phyloP scores from a whole-genome alignment of 2,797 vertebrate species.

The Anguilla megastoma region DNA sequence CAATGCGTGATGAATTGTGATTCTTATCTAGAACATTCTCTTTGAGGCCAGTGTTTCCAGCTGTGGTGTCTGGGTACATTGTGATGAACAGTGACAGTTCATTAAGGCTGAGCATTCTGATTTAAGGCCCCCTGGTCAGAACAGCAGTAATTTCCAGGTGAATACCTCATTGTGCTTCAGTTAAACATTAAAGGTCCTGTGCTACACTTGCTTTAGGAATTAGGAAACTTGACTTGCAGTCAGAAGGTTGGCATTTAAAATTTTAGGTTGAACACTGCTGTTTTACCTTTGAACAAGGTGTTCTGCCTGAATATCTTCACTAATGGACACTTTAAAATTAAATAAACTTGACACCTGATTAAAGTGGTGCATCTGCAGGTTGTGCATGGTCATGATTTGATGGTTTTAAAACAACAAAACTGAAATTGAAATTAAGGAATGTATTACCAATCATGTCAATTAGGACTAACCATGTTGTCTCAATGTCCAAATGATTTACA shows the following conservation, averaged over 20 bases:
- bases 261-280: neutral
- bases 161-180: neutral
- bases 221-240: neutral
- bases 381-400: neutral
- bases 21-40: slow-evolving; percentile 12
- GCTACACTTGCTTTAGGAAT: neutral
- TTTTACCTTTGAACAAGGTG: neutral
- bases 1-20: slow-evolving; percentile 5
- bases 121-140: neutral
- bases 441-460: neutral
- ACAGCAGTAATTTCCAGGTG: neutral
- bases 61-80: neutral
- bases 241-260: neutral
- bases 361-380: neutral
- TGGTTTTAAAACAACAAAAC: neutral
- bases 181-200: neutral
- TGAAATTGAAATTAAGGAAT: neutral
- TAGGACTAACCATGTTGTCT: neutral
- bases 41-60: neutral
- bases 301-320: neutral
- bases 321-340: neutral
- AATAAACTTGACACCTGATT: neutral
- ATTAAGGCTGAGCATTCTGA: neutral
- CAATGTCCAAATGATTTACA: neutral
- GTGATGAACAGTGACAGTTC: slow-evolving; percentile 4